Base-by-base conservation (phyloP, 2,113 vertebrate species). In the Sitta europaea region DNA sequence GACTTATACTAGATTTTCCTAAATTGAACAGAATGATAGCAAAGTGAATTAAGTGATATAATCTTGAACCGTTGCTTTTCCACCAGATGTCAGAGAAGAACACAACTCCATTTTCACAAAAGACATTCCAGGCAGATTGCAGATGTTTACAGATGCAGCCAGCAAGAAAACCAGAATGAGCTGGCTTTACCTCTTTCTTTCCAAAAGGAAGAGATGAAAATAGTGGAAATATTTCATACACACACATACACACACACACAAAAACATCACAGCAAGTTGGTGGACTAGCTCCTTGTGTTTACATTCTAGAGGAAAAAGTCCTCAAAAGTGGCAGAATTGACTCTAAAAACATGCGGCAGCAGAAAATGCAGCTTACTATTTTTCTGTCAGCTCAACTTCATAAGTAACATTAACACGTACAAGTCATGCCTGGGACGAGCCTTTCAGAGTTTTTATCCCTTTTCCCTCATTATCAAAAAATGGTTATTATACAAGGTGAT, bases 211-310 rank as follows among this genome's bases (percentile, higher is more conserved):
- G 5, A 43, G 5, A 88, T 8, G 5, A 17, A 70, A 91, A 61
- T 15, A 68, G 12, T 35, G 35, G 23, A 86, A 48, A 14, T 31
- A 86, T 59, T 53, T 5, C 3, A 24, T 8, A 5, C 2, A 0
- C 25, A 19, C 13, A 9, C 7, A 3, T n/a, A n/a, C 8, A 24
- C 10, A 5, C 2, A 0, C 25, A 19, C 13, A 9, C 7, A 3
- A 87, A 82, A 79, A 23, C 16, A 59, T 23, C 16, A 55, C 5
- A 20, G 16, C 27, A 94, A 66, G 7, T 1, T 74, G 22, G 27
- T 54, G 47, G 29, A 77, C 48, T 31, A 40, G 36, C 12, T 14
- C 25, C 18, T 58, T 65, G 20, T 66, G 28, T 35, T 23, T 16
- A 79, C 45, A 5, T 62, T 38, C 40, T 62, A 63, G 27, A 72